Conservation (phyloP, 2,113 vertebrate species). For the Puma concolor region DNA sequence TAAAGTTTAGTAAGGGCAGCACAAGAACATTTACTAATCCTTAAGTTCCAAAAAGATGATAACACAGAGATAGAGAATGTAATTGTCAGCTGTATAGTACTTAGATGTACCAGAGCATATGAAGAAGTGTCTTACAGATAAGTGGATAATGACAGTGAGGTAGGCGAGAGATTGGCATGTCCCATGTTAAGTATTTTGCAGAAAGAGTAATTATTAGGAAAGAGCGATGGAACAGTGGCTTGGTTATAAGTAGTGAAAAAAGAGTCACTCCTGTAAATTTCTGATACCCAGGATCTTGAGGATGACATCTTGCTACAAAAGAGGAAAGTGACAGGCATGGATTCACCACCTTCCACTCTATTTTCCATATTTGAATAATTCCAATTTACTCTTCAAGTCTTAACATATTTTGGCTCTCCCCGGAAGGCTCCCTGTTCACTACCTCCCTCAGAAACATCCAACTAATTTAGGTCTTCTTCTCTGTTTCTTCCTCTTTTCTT, state of each 20-base stretch:
- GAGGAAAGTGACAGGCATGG: neutral
- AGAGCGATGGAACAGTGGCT: fast-evolving
- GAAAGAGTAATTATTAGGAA: neutral
- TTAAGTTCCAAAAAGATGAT: neutral
- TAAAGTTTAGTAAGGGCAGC: neutral
- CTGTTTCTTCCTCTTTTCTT: neutral
- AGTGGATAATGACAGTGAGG: neutral
- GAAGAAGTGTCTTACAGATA: neutral
- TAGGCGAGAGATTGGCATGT: neutral
- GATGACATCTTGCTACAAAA: neutral
- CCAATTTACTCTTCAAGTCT: neutral
- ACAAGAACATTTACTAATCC: neutral
- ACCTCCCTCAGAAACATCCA: neutral
- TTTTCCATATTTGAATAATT: neutral
- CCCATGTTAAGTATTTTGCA: neutral
- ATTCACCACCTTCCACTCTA: neutral
- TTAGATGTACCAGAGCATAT: neutral
- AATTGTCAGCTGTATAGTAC: neutral
- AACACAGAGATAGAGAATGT: neutral
- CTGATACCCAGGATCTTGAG: neutral
- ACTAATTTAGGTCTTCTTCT: neutral
- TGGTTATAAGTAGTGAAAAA: neutral
- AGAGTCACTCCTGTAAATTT: neutral
- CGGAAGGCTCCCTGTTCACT: neutral
- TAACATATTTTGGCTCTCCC: neutral